Base-by-base conservation (phyloP, 2,113 vertebrate species). In the Periophthalmodon schlosseri region DNA sequence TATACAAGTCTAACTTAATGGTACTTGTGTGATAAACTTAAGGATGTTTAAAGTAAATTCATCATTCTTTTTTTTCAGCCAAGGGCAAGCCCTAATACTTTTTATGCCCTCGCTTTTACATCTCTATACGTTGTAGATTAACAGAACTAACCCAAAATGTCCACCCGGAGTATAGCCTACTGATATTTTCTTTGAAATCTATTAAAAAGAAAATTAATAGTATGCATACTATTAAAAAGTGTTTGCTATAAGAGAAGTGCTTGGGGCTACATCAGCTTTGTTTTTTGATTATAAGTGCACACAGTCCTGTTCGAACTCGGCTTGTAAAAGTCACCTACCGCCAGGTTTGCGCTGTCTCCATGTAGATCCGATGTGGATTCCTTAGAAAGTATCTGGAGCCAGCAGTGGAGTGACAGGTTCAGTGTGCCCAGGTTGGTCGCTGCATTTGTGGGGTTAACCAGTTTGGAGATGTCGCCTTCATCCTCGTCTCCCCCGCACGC, bases 381-480 rank as follows among this genome's bases (percentile, higher is more conserved):
- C 74, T 77, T 87, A 71, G 93, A 91, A 20, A 95, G 90, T 34
- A 94, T 88, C 68, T 93, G 87, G 0, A 95, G 90, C 93, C 93
- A 94, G 87, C 93, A 94, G 76, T 87, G 88, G 4, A 95, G 81
- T 0, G 93, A 93, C 0, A 94, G 81, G 81, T 94, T 94, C 2
- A 90, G 76, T 7, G 80, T 63, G 1, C 75, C 84, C 28, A 80
- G 54, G 72, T 68, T 85, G 64, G 85, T 78, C 1, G 65, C 52
- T 23, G 58, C 81, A 13, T 56, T 85, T 0, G 75, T 72, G 15
- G 72, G 65, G 50, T 90, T 86, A 66, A 82, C 78, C 66, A 90
- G 75, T 47, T 77, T 84, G 36, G 86, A 77, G 70, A 87, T 76
- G 2, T 82, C 83, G 6, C 57, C 28, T 6, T 92, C 92, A 2